Evolutionary conservation across 2,888 invertebrate genomes (phyloP).

Genomic region (Sesia apiformis): DNA sequence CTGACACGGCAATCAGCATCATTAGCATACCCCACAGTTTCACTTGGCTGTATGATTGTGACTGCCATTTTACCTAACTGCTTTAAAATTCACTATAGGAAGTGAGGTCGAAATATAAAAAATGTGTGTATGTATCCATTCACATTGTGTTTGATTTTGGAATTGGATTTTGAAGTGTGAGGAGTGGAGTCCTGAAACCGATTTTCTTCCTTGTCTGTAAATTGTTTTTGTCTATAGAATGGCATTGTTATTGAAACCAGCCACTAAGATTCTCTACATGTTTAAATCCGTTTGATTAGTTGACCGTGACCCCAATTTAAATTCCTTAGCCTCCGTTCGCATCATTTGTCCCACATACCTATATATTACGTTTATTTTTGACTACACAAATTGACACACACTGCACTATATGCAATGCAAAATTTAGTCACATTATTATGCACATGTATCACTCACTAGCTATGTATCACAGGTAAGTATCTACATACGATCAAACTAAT

Average conservation of each 20-base stretch:
- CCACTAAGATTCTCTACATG: not conserved
- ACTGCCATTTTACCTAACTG: constrained; percentile 19
- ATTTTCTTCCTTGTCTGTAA: no score
- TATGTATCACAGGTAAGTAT: no score
- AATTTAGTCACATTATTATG: not conserved
- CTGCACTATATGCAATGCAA: not conserved
- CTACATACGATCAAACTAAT: no score
- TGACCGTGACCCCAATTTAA: constrained; percentile 34
- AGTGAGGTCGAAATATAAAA: constrained; percentile 2
- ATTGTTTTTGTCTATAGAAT: not conserved
- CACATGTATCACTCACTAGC: not conserved
- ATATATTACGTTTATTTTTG: not conserved
- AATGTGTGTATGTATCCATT: not conserved
- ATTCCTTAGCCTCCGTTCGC: constrained; percentile 26
- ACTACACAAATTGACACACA: not conserved
- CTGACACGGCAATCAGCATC: constrained; percentile 23
- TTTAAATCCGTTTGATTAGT: constrained; percentile 13
- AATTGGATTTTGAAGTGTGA: not conserved
- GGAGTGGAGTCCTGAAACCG: not conserved
- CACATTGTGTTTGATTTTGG: not conserved
- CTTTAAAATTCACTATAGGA: constrained; percentile 17
- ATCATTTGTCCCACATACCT: not conserved
- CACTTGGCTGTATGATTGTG: not conserved
- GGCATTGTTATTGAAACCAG: not conserved
- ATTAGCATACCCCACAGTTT: not conserved